Evolutionary conservation across 2,113 vertebrate genomes (phyloP), one percentile per base, ranked within the genome.

Genomic region (Lates calcarifer): DNA sequence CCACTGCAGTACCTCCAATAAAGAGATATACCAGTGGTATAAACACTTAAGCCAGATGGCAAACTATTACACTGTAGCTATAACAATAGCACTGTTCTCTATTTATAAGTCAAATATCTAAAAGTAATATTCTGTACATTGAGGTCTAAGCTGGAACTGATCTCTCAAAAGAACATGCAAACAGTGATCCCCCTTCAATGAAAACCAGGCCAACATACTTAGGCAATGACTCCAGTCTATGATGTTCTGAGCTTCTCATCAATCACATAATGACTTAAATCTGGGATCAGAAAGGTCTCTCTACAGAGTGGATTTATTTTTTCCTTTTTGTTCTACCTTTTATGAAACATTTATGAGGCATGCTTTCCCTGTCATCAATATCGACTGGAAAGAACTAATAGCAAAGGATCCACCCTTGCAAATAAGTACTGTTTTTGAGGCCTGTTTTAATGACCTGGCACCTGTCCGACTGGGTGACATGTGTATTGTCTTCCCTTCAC

Each of bases 361-460:
- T 39, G 47, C 10, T 84, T 67, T 67, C 11, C 70, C 60, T 81
- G 67, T 87, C 82, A 76, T 90, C 45, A 70, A 43, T 56, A 66
- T 64, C 2, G 67, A 73, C 69, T 51, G 62, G 28, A 55, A 79
- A 84, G 35, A 68, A 49, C 71, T 31, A 70, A 82, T n/a, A 66
- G 81, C 68, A 43, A 67, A 58, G 15, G 74, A 88, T 82, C 83
- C 81, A 73, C 86, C 79, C 83, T 80, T 79, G 66, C 55, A 81
- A 74, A 72, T 39, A 47, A 79, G 26, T 39, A 1, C 7, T 85
- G 67, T 79, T 90, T 67, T 64, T 74, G 49, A 79, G 73, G 61
- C 20, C 33, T 77, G 41, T 74, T 87, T 88, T 82, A 87, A 88
- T 58, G 69, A 87, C 51, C 66, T 91, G 88, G 79, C 74, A 88